Percentiles rank a stretch among this genome's conserved stretches.
These are phyloP conservation scores for Clavelina lepadiformis DNA, from an alignment of 23 tunicate species.

Conservation along the genomic window DNA sequence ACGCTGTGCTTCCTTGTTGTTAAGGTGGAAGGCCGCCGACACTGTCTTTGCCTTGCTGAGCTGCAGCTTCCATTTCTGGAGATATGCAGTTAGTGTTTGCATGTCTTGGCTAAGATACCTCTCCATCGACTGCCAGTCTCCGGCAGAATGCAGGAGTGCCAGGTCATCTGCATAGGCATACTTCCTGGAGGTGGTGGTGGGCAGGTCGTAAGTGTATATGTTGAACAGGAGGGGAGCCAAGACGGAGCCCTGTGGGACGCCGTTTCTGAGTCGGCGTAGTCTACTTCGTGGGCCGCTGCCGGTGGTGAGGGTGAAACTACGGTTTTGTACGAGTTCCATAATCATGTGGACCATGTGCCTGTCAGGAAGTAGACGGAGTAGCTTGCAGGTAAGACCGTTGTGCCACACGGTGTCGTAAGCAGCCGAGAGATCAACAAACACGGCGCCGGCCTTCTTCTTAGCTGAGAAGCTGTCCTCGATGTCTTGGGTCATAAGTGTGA, in stretches of 20 bases:
- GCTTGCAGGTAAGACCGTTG: conserved; percentile 25
- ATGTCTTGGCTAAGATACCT: conserved; percentile 12
- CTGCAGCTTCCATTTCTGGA: conserved; percentile 3
- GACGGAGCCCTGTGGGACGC: conserved; percentile 25
- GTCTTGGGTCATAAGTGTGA: conserved; percentile 18
- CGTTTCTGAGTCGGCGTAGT: conserved; percentile 14
- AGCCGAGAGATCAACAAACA: conserved; percentile 24
- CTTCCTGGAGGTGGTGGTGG: conserved; percentile 15
- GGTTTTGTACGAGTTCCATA: conserved; percentile 23
- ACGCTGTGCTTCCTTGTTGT: conserved; percentile 5
- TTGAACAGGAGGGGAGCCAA: conserved; percentile 36
- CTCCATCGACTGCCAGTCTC: not conserved
- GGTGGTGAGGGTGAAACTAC: conserved; percentile 23
- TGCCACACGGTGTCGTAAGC: conserved; percentile 34
- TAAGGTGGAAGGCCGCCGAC: conserved; percentile 9
- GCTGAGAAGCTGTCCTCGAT: conserved; percentile 16
- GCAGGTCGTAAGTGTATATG: conserved; percentile 11
- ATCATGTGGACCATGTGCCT: conserved; percentile 35
- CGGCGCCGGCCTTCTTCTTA: conserved; percentile 30
- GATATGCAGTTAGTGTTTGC: conserved; percentile 1
- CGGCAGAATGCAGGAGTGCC: not conserved
- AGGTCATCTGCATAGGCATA: conserved; percentile 6
- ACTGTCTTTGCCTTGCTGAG: conserved; percentile 7
- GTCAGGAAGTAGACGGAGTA: conserved; percentile 29
- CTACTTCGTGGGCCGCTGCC: conserved; percentile 8